phyloP scores from a whole-genome alignment of 2,113 vertebrate genomes.

The Otocyon megalotis region DNA sequence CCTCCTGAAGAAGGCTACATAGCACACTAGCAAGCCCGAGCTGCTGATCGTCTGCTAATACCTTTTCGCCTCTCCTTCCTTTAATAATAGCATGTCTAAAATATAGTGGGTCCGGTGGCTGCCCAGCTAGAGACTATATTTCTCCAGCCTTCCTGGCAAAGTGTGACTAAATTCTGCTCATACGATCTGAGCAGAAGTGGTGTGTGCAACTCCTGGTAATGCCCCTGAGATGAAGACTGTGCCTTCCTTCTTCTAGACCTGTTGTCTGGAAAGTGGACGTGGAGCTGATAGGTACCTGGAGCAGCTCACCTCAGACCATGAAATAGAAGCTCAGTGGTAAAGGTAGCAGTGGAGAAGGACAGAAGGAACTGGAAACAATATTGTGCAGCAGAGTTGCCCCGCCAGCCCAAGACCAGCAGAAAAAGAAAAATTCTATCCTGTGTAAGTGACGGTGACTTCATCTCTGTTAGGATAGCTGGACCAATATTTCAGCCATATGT shows the following conservation, averaged over 20 bases:
- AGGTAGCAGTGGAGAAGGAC: not conserved
- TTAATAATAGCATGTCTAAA: not conserved
- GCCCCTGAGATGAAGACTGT: not conserved
- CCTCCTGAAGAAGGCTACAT: not conserved
- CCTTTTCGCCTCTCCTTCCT: not conserved
- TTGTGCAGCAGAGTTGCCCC: not conserved
- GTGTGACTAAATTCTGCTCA: not conserved
- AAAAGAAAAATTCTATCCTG: not conserved
- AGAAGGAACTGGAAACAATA: not conserved
- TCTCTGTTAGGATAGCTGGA: not conserved
- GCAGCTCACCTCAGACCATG: not conserved
- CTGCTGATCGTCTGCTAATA: not conserved
- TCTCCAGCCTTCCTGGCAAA: not conserved
- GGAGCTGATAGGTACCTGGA: not conserved
- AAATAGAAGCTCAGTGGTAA: not conserved
- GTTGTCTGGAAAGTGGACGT: not conserved
- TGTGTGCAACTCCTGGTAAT: not conserved
- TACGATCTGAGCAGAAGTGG: not conserved
- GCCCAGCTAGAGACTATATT: not conserved
- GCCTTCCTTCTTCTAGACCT: not conserved
- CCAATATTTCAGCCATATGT: not conserved
- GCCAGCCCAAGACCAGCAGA: not conserved
- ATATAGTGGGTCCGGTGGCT: not conserved
- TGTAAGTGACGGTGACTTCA: not conserved
- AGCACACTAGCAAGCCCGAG: not conserved